phyloP scores from a whole-genome alignment of 2,797 vertebrate genomes.

The Scolopax bukidnonensis region DNA sequence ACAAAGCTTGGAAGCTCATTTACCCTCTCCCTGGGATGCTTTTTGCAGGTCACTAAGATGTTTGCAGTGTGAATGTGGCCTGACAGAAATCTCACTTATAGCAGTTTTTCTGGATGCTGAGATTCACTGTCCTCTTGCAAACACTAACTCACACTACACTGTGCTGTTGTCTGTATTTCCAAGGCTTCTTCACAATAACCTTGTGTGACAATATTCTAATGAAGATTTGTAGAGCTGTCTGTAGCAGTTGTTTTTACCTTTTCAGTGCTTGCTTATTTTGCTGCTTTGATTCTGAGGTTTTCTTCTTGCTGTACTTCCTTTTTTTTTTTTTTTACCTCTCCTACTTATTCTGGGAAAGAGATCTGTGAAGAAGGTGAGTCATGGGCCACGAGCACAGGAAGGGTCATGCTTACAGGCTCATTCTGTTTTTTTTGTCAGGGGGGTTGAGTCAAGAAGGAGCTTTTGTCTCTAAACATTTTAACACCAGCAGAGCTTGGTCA shows the following conservation, averaged over 20 bases:
- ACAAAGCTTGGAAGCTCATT: slow-evolving; percentile 5
- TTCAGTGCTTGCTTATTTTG: not conserved
- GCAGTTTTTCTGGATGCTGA: not conserved
- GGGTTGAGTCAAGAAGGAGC: not conserved
- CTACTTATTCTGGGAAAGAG: slow-evolving; percentile 3
- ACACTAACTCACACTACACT: not conserved
- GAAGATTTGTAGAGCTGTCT: not conserved
- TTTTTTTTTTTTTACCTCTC: not conserved
- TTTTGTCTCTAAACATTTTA: not conserved
- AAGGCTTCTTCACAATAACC: not conserved
- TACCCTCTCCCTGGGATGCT: not conserved
- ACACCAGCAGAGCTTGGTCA: not conserved
- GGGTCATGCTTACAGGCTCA: not conserved
- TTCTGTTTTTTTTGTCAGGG: slow-evolving; percentile 9
- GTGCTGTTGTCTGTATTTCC: not conserved
- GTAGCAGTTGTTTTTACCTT: not conserved
- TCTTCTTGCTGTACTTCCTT: not conserved
- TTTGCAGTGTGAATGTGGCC: not conserved
- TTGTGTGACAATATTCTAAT: not conserved
- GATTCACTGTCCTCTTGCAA: not conserved
- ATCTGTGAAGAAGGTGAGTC: slow-evolving; percentile 42
- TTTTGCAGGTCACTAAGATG: slow-evolving; percentile 7
- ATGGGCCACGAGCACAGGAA: not conserved
- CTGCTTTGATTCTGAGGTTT: not conserved
- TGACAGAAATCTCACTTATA: not conserved